A percentile compares a stretch with the other conserved stretches of the same genome.
Evolutionary conservation across 2,797 vertebrate species (phyloP).

Genomic region (Myripristis jacobus): DNA sequence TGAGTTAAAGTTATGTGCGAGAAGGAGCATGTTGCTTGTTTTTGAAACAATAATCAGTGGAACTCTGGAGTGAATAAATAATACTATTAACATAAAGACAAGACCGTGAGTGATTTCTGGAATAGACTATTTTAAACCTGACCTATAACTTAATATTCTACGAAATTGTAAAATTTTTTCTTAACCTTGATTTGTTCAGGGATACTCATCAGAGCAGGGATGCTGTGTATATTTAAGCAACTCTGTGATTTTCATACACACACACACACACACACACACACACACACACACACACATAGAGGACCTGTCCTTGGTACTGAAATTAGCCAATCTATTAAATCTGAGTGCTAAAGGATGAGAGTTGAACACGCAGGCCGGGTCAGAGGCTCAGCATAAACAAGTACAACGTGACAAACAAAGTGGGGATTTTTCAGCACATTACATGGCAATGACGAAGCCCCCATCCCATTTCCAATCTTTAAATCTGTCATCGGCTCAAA

Average conservation of each 20-base stretch:
- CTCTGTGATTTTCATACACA: background rate
- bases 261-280: conserved; percentile 3
- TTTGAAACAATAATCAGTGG: too few relatives aligned
- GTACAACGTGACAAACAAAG: conserved; percentile 23
- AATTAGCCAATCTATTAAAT: conserved; percentile 50
- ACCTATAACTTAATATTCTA: too few relatives aligned
- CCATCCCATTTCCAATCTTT: conserved; percentile 43
- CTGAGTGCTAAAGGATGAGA: conserved; percentile 30
- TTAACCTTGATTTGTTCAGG: background rate
- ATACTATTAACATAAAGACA: too few relatives aligned
- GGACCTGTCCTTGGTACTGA: conserved; percentile 80
- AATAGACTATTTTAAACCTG: too few relatives aligned
- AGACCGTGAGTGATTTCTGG: too few relatives aligned
- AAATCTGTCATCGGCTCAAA: conserved; percentile 70
- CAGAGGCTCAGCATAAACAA: conserved; percentile 32
- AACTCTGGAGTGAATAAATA: too few relatives aligned
- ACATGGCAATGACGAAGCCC: conserved; percentile 47
- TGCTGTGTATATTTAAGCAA: conserved; percentile 8
- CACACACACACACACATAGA: conserved; percentile 1
- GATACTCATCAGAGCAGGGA: background rate
- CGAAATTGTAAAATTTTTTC: too few relatives aligned
- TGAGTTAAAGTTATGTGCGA: too few relatives aligned
- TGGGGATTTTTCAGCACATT: conserved; percentile 40
- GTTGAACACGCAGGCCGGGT: conserved; percentile 20
- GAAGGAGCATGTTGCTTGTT: too few relatives aligned